These are phyloP conservation scores for Escarpia spicata DNA, from an alignment of 2,888 invertebrate species.

Conservation along the genomic window DNA sequence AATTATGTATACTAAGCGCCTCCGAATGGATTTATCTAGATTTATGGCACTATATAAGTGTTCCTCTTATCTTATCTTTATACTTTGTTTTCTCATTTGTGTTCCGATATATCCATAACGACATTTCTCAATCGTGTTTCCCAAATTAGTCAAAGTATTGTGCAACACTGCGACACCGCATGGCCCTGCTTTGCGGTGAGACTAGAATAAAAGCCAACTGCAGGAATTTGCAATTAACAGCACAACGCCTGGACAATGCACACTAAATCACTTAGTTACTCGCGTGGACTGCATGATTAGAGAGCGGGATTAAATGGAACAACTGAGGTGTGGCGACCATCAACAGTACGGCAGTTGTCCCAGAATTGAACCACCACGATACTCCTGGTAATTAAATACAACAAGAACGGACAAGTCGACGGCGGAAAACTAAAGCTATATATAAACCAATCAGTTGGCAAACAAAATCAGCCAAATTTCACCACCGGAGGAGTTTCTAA, in stretches of 20 bases:
- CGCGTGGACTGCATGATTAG: not conserved
- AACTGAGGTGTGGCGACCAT: not conserved
- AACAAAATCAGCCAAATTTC: not conserved
- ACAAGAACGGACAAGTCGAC: not conserved
- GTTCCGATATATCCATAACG: not conserved
- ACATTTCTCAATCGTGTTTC: not conserved
- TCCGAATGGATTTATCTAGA: too few relatives aligned
- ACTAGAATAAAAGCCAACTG: not conserved
- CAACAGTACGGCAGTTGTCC: not conserved
- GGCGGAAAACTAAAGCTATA: not conserved
- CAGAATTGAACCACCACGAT: not conserved
- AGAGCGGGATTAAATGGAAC: not conserved
- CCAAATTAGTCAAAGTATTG: not conserved
- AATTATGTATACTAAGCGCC: too few relatives aligned
- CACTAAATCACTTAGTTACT: conserved; percentile 3
- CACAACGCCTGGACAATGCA: not conserved
- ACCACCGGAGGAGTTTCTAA: not conserved
- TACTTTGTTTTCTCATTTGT: not conserved
- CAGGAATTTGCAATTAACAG: conserved; percentile 16
- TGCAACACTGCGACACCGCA: not conserved
- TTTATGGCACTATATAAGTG: too few relatives aligned
- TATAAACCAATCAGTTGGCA: not conserved
- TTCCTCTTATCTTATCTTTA: too few relatives aligned
- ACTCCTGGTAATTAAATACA: not conserved
- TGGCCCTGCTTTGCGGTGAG: not conserved